Evolutionary conservation across 2,113 vertebrate genomes (phyloP), one percentile per base, ranked within the genome.

Genomic region (Peromyscus polionotus): DNA sequence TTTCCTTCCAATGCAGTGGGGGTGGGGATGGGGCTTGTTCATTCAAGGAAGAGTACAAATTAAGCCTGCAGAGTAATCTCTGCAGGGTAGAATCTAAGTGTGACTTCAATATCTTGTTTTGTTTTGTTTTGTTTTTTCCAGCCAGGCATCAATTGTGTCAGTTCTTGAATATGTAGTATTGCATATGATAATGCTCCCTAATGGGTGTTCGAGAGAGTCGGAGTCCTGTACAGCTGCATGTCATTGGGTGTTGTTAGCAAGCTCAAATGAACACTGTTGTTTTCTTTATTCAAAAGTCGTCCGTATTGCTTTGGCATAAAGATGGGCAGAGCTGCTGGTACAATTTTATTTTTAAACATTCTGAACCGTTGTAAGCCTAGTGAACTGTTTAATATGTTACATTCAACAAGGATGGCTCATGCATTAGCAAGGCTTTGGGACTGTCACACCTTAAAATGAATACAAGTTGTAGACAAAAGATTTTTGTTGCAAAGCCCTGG

Each of bases 351-450:
- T 97, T 98, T 97, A 97, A 54, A 97, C 94, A 97, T 97, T 96
- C 93, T 91, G 95, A 97, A 98, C 97, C 85, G 67, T 96, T 98
- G 97, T 97, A 98, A 97, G 95, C 91, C 95, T 97, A 98, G 95
- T 86, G 95, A 98, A 97, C 97, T 98, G 97, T 97, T 98, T 98
- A 98, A 98, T 98, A 70, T 94, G 93, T 97, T 97, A 84, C 94
- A 86, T 92, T 96, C 93, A 97, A 80, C 88, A 95, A 96, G 81
- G 88, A 96, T 79, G 81, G 84, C 79, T 97, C 90, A 83, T 93
- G 93, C 80, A 93, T 97, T 94, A 88, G 93, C 14, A 76, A 63
- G 48, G 92, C 85, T 97, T 96, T 97, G 94, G 63, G 97, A 96
- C 88, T 97, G 96, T 95, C 81, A 93, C 94, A 86, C 95, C 86